phyloP scores from a whole-genome alignment of 2,113 vertebrate species.

The Misgurnus mizolepis region DNA sequence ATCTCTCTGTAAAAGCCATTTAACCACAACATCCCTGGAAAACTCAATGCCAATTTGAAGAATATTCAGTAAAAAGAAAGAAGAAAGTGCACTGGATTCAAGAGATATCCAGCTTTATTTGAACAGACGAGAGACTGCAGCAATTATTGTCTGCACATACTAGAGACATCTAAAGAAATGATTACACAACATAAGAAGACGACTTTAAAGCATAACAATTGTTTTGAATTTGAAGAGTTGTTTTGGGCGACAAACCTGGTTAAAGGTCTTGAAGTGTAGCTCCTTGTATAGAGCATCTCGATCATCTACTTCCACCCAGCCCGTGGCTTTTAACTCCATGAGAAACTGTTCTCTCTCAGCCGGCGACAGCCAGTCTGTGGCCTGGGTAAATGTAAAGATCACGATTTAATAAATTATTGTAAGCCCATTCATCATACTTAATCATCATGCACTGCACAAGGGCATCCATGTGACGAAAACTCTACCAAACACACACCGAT shows the following conservation, averaged over 20 bases:
- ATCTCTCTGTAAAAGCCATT: slow-evolving; percentile 58
- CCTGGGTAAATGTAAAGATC: slow-evolving; percentile 66
- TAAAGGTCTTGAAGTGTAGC: slow-evolving; percentile 90
- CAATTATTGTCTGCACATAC: too few relatives aligned
- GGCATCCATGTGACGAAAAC: too few relatives aligned
- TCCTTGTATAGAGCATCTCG: slow-evolving; percentile 95
- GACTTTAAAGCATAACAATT: too few relatives aligned
- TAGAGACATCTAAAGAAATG: too few relatives aligned
- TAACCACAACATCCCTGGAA: background rate
- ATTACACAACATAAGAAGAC: too few relatives aligned
- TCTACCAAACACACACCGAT: too few relatives aligned
- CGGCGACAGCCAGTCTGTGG: slow-evolving; percentile 81
- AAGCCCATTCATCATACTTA: too few relatives aligned
- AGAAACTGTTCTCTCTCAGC: slow-evolving; percentile 84
- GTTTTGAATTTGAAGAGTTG: too few relatives aligned
- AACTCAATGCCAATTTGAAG: background rate
- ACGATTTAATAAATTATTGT: too few relatives aligned
- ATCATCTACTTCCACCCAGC: slow-evolving; percentile 85
- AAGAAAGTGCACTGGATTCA: slow-evolving; percentile 41
- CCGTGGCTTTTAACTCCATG: slow-evolving; percentile 82
- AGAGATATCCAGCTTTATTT: background rate
- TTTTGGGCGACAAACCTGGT: slow-evolving; percentile 77
- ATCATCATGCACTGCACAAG: too few relatives aligned
- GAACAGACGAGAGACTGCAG: background rate
- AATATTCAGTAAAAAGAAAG: background rate